Conservation (phyloP, 2,113 vertebrate genomes). For the Pelecanoides urinatrix region DNA sequence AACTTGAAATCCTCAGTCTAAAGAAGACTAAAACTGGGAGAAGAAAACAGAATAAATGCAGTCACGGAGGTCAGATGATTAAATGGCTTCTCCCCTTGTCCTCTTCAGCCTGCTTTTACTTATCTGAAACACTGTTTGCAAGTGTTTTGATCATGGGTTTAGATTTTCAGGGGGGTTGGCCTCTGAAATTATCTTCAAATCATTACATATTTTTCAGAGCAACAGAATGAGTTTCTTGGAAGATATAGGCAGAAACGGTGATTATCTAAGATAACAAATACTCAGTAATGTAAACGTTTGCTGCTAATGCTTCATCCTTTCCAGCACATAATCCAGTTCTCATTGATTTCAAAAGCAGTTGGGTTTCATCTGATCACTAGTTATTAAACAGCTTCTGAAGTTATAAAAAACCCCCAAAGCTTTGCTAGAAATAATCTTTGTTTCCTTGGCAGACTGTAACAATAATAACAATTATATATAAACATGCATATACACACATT, state of each 20-base stretch:
- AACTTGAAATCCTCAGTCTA: neutral
- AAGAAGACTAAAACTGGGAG: neutral
- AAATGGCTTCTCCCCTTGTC: neutral
- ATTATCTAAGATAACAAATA: slow-evolving; percentile 2
- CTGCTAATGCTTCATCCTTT: neutral
- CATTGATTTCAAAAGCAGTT: slow-evolving; percentile 34
- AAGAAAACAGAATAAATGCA: neutral
- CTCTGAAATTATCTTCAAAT: neutral
- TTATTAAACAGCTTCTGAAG: slow-evolving; percentile 29
- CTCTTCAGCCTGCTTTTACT: neutral
- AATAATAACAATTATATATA: slow-evolving; percentile 37
- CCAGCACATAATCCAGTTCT: slow-evolving; percentile 13
- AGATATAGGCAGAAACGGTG: neutral
- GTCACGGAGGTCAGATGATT: neutral
- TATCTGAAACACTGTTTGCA: neutral
- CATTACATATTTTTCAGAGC: neutral
- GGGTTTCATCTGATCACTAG: slow-evolving; percentile 15
- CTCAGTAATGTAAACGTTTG: slow-evolving; percentile 8
- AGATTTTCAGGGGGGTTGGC: neutral
- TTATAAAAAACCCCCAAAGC: neutral
- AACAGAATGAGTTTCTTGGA: neutral
- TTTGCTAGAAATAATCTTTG: slow-evolving; percentile 19
- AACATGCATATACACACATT: neutral
- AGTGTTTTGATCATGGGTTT: neutral
- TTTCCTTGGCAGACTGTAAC: slow-evolving; percentile 36